phyloP scores from a whole-genome alignment of 2,797 vertebrate genomes.

The Darevskia nairensis region DNA sequence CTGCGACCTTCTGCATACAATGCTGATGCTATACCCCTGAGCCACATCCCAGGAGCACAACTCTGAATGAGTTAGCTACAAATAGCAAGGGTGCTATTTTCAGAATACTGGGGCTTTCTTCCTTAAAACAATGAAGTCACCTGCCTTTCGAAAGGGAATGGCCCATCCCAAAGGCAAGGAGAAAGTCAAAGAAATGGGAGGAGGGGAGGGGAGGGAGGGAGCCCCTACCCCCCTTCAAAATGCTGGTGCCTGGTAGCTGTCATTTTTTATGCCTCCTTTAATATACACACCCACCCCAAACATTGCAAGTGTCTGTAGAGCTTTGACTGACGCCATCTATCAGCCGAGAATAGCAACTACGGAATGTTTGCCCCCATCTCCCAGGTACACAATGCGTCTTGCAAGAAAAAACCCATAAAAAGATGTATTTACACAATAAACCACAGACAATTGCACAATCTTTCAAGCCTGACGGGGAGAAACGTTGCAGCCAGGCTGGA shows the following conservation, averaged over 20 bases:
- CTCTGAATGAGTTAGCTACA: background rate
- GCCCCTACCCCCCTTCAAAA: background rate
- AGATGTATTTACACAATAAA: background rate
- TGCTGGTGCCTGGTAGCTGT: background rate
- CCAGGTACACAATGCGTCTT: background rate
- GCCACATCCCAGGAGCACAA: too few relatives aligned
- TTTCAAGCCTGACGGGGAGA: fast-evolving
- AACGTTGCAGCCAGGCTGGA: background rate
- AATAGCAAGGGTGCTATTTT: background rate
- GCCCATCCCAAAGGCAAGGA: background rate
- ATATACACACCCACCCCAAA: background rate
- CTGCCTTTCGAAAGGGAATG: background rate
- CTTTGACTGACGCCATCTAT: background rate
- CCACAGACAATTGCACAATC: fast-evolving
- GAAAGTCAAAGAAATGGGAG: background rate
- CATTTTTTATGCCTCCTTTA: background rate
- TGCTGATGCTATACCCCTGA: too few relatives aligned
- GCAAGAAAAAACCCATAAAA: background rate
- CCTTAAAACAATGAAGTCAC: background rate
- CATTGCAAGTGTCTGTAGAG: background rate
- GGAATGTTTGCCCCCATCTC: background rate
- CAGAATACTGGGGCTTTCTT: background rate
- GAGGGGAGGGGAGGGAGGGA: too few relatives aligned
- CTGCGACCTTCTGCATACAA: too few relatives aligned
- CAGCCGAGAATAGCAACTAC: background rate